Conservation (phyloP, 1,140 invertebrate genomes). For the Drosophila kanapiae region DNA sequence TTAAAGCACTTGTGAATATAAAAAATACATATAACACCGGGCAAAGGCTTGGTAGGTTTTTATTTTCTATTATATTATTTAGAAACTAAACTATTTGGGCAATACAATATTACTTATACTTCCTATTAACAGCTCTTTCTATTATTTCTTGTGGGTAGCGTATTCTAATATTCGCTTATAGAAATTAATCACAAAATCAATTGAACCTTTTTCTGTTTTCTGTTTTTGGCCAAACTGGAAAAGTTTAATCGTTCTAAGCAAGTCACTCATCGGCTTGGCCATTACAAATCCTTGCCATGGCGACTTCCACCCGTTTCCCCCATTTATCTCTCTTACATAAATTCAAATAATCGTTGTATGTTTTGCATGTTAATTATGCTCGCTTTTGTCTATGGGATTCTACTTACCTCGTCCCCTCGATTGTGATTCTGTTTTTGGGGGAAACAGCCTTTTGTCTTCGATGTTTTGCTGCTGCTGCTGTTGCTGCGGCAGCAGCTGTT, state of each 20-base stretch:
- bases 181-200: background rate
- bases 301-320: background rate
- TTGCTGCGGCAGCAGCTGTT: constrained; percentile 12
- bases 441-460: constrained; percentile 22
- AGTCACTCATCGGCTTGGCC: constrained; percentile 15
- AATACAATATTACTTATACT: background rate
- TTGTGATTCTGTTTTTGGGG: constrained; percentile 37
- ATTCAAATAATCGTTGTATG: constrained; percentile 77
- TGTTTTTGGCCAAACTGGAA: background rate
- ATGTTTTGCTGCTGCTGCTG: constrained; percentile 20
- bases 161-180: background rate
- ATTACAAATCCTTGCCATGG: constrained; percentile 14
- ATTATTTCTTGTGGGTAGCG: background rate
- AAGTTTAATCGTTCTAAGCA: constrained; percentile 4
- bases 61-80: background rate
- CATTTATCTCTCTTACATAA: constrained; percentile 27
- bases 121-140: too few relatives aligned
- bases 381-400: constrained; percentile 15
- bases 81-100: background rate
- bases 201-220: constrained; percentile 12
- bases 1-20: constrained; percentile 6
- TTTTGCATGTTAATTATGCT: constrained; percentile 80
- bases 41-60: background rate
- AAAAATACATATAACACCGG: background rate
- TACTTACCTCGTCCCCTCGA: constrained; percentile 6